Evolutionary conservation across 2,888 invertebrate species (phyloP), one percentile per base, ranked within the genome.

Genomic region (Caenorhabditis virilis): DNA sequence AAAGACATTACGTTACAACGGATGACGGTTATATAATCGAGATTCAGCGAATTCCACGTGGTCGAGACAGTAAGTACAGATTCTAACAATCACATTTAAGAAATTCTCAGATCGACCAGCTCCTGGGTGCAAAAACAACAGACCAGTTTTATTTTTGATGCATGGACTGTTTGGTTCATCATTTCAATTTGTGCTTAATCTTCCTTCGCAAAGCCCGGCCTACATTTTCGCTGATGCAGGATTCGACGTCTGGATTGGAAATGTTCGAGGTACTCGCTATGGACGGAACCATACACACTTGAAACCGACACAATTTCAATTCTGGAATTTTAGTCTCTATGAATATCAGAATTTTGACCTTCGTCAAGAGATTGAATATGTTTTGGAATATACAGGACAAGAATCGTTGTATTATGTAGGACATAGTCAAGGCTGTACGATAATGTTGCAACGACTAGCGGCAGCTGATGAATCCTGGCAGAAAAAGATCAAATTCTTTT

Each of bases 231-330:
- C 65, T 7, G 65, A 65, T 45, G 65, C 65, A 3, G 65, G 65
- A 13, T 65, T 60, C 18, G 65, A 65, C 49, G 65, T 65, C 1
- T 65, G 65, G 65, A n/a, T 65, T 26, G 59, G 65, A 7, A 65
- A 65, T 35, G 52, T 65, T 9, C 46, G 65, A 23, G 65, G 65
- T 4, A 60, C 43, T 2, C 27, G 46, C 20, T 65, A 59, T 43
- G 59, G 65, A 18, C 15, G 43, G 18, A 65, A 60, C 25, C 65
- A 65, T 18, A 60, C 3, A 22, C 9, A 0, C 9, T 43, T 48
- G 2, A 16, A 16, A n/a, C 36, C 64, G 38, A 46, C 22, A 18
- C 54, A 54, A 4, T 6, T 41, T 0, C 43, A 30, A 4, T 64
- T 64, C 18, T 64, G 64, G 64, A 55, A 58, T 16, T 64, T 59